Evolutionary conservation across 1,140 invertebrate species (phyloP).

Genomic region (Penaeus chinensis): DNA sequence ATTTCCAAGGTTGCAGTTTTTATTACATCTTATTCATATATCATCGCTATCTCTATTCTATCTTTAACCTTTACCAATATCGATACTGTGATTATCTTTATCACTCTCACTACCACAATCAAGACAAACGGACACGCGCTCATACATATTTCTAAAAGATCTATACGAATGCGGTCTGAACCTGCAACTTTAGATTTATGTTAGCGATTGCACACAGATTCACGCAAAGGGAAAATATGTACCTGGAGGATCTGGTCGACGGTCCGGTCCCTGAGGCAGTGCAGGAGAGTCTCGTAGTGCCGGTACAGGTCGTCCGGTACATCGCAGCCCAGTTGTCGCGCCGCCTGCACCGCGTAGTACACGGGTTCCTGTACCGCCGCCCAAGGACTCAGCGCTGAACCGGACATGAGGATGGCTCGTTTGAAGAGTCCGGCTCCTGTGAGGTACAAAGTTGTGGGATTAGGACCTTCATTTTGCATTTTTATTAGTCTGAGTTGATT

Average conservation of each 20-base stretch:
- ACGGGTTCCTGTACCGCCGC: slow-evolving; percentile 81
- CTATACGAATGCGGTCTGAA: too few relatives aligned
- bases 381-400: slow-evolving; percentile 76
- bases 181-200: too few relatives aligned
- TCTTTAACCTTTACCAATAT: too few relatives aligned
- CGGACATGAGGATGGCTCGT: slow-evolving; percentile 78
- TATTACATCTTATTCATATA: too few relatives aligned
- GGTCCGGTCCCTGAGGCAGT: slow-evolving; percentile 56
- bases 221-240: background rate
- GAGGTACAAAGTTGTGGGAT: background rate
- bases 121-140: too few relatives aligned
- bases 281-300: slow-evolving; percentile 43
- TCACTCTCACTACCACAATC: too few relatives aligned
- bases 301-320: slow-evolving; percentile 40
- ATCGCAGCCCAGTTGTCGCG: slow-evolving; percentile 73
- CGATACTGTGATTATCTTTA: too few relatives aligned
- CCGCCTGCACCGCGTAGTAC: slow-evolving; percentile 69
- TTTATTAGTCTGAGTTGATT: too few relatives aligned
- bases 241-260: slow-evolving; percentile 69
- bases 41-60: too few relatives aligned
- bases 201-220: too few relatives aligned
- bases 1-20: too few relatives aligned
- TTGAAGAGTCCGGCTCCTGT: slow-evolving; percentile 67
- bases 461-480: background rate
- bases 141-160: too few relatives aligned